Base-by-base conservation (phyloP, 2,113 vertebrate species). In the Syngnathus scovelli region DNA sequence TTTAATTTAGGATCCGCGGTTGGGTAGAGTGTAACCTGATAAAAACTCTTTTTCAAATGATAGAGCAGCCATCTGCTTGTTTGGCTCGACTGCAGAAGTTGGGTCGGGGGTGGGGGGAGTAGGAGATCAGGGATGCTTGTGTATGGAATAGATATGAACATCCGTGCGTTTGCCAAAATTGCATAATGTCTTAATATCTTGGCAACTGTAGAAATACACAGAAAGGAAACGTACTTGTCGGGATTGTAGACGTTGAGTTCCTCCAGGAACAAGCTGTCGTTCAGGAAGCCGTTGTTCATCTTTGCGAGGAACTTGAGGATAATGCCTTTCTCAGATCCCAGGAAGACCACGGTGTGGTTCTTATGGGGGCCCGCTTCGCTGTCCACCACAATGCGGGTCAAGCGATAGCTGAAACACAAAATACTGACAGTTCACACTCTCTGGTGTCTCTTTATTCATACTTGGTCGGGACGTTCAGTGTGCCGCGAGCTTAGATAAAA, bases 311-410 rank as follows among this genome's bases (percentile, higher is more conserved):
- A 99, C 88, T 99, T 99, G 81, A 99, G 90, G 83, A 99, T 90
- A 85, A 99, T 95, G 79, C 97, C 97, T 76, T 94, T 96, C 84
- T 99, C 97, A 0, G 97, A 99, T 65, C 97, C 97, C 88, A 99
- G 88, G 86, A 96, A 99, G 83, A 99, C 95, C 61, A 98, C 94
- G 0, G 96, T 99, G 79, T 95, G 92, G 85, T 98, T 98, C 76
- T 90, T 92, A 83, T 95, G 80, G 0, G 97, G 96, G 0, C 97
- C 97, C 5, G 96, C 97, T 41, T 93, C 77, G 7, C 89, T 92
- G 85, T 99, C 97, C 83, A 97, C 96, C 0, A 93, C 93, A 39
- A 99, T 99, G 85, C 94, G 96, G 5, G 97, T 99, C 88, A 99
- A 89, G 1, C 96, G 95, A 81, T 99, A 99, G 82, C 97, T 99